A percentile compares a stretch with the other conserved stretches of the same genome.
phyloP scores from a whole-genome alignment of 2,888 invertebrate species.

The Sarcophaga variegata region DNA sequence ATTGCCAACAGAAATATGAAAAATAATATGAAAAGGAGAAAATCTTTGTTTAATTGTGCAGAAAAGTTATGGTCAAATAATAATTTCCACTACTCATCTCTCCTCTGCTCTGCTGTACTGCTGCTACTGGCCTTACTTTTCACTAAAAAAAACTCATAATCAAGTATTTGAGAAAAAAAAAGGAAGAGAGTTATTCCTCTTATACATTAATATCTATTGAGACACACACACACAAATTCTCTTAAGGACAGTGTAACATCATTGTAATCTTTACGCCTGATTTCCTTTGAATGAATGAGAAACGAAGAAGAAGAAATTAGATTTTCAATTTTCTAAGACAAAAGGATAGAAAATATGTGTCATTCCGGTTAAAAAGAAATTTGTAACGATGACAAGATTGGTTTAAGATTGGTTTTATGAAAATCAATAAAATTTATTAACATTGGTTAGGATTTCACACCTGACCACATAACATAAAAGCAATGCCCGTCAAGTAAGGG shows the following conservation, averaged over 20 bases:
- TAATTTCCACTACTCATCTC: neutral
- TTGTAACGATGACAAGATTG: slow-evolving; percentile 26
- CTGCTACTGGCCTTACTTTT: neutral
- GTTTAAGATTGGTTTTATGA: slow-evolving; percentile 10
- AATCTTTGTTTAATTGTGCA: slow-evolving; percentile 55
- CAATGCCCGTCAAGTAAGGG: neutral
- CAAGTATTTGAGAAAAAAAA: slow-evolving; percentile 13
- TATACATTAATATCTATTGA: too few species aligned
- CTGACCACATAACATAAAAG: neutral
- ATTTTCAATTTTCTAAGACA: neutral
- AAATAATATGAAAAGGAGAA: slow-evolving; percentile 7
- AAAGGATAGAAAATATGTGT: slow-evolving; percentile 11
- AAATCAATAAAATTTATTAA: neutral
- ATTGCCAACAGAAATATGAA: slow-evolving; percentile 2
- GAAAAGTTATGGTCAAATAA: slow-evolving; percentile 52
- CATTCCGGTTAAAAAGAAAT: neutral
- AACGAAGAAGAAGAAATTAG: neutral
- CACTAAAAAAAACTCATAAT: slow-evolving; percentile 8
- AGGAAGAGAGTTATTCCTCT: too few species aligned
- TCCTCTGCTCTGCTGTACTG: too few species aligned
- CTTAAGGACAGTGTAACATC: neutral
- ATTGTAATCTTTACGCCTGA: slow-evolving; percentile 25
- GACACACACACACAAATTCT: neutral
- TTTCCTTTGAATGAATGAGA: neutral
- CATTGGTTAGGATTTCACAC: neutral